Evolutionary conservation across 2,888 invertebrate species (phyloP).

Genomic region (Drosophila eohydei): DNA sequence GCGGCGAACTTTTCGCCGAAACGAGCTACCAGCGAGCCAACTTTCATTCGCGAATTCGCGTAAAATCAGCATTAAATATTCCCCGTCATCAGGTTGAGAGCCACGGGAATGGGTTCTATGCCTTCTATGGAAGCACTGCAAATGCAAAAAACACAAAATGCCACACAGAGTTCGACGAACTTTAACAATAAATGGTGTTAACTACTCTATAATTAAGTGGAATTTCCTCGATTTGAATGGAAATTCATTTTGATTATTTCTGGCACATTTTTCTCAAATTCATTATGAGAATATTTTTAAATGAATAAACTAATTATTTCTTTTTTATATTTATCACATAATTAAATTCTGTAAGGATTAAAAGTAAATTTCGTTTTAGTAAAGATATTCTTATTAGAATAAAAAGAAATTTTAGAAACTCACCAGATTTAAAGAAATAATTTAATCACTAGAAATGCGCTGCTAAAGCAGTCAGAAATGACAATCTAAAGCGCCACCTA

Average conservation of each 20-base stretch:
- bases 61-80: conserved; percentile 61
- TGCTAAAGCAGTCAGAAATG: no score
- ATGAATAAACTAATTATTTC: no score
- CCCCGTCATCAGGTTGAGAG: conserved; percentile 58
- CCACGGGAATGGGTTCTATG: conserved; percentile 35
- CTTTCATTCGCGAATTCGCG: conserved; percentile 68
- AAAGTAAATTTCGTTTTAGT: no score
- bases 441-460: background rate
- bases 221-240: conserved; percentile 16
- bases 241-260: background rate
- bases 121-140: conserved; percentile 61
- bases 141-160: conserved; percentile 36
- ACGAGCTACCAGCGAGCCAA: conserved; percentile 33
- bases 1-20: conserved; percentile 63
- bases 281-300: background rate
- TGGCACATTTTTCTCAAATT: background rate
- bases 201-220: conserved; percentile 47
- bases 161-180: conserved; percentile 59
- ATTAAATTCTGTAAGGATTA: no score
- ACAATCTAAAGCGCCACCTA: conserved; percentile 7
- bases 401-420: no score
- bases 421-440: no score
- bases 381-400: no score
- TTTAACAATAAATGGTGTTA: conserved; percentile 53
- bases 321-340: no score